Conservation (phyloP, 1,140 invertebrate genomes). For the Halesus radiatus region DNA sequence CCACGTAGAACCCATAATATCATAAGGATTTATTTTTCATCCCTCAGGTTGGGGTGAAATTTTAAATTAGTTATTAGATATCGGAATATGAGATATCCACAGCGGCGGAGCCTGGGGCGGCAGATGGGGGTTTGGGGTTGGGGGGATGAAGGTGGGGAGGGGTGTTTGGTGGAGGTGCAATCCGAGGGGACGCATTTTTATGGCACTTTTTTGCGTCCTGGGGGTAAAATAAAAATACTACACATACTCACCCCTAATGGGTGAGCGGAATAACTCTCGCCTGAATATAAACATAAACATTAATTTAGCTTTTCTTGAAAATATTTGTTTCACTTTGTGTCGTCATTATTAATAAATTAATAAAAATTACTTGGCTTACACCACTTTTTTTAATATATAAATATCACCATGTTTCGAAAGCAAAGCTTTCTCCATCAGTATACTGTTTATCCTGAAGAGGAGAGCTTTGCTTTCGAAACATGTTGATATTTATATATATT, state of each 20-base stretch:
- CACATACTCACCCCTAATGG: conserved; percentile 48
- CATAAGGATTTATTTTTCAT: conserved; percentile 28
- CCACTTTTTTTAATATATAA: too few relatives aligned
- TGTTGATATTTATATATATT: too few relatives aligned
- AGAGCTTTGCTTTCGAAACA: too few relatives aligned
- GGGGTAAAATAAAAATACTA: conserved; percentile 58
- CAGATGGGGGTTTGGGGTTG: background rate
- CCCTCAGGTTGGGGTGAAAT: conserved; percentile 27
- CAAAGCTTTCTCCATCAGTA: too few relatives aligned
- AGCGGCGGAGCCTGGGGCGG: background rate
- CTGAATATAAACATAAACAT: too few relatives aligned
- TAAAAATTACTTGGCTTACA: too few relatives aligned
- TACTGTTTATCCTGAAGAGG: too few relatives aligned
- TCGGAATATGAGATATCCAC: conserved; percentile 41
- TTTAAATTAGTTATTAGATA: conserved; percentile 45
- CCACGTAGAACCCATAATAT: conserved; percentile 1
- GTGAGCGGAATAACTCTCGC: conserved; percentile 14
- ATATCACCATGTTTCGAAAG: too few relatives aligned
- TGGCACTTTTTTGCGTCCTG: conserved; percentile 58
- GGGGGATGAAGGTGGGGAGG: background rate
- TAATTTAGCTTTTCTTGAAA: too few relatives aligned
- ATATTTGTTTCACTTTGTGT: too few relatives aligned
- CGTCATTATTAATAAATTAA: too few relatives aligned
- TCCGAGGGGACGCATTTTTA: conserved; percentile 54
- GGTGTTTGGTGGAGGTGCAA: conserved; percentile 37